Conservation (phyloP, 2,113 vertebrate species). For the Onychostoma macrolepis region DNA sequence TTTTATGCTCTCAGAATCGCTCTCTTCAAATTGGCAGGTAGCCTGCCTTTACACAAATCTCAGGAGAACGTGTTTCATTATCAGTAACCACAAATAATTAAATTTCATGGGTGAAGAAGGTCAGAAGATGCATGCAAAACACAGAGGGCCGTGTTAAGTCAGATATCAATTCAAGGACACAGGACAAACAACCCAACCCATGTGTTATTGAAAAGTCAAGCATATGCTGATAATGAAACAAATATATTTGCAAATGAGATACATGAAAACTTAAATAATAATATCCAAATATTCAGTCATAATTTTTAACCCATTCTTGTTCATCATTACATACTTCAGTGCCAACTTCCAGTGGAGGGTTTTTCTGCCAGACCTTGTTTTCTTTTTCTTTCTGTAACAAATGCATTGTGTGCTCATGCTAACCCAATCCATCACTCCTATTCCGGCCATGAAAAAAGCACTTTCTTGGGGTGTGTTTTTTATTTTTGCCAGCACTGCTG, state of each 20-base stretch:
- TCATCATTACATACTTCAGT: conserved; percentile 69
- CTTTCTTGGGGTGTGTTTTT: conserved; percentile 75
- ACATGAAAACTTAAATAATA: neutral
- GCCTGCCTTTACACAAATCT: conserved; percentile 48
- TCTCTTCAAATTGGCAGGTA: conserved; percentile 71
- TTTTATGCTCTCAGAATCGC: conserved; percentile 63
- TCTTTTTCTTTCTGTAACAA: conserved; percentile 65
- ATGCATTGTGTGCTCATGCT: conserved; percentile 74
- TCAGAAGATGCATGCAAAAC: conserved; percentile 37
- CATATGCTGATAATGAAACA: neutral
- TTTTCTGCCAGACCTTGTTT: conserved; percentile 72
- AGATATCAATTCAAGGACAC: conserved; percentile 35
- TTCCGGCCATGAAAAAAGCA: conserved; percentile 77
- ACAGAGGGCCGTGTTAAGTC: neutral
- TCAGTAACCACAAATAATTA: conserved; percentile 31
- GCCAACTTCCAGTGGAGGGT: conserved; percentile 75
- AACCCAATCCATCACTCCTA: conserved; percentile 75
- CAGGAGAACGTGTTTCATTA: conserved; percentile 24
- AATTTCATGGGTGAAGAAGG: conserved; percentile 10
- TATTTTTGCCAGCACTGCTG: conserved; percentile 75
- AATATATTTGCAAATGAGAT: neutral
- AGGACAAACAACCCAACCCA: neutral
- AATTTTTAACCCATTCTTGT: neutral
- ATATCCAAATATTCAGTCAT: neutral
- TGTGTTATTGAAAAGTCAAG: neutral